phyloP scores from a whole-genome alignment of 2,113 vertebrate genomes.

The Triplophysa siluroides region DNA sequence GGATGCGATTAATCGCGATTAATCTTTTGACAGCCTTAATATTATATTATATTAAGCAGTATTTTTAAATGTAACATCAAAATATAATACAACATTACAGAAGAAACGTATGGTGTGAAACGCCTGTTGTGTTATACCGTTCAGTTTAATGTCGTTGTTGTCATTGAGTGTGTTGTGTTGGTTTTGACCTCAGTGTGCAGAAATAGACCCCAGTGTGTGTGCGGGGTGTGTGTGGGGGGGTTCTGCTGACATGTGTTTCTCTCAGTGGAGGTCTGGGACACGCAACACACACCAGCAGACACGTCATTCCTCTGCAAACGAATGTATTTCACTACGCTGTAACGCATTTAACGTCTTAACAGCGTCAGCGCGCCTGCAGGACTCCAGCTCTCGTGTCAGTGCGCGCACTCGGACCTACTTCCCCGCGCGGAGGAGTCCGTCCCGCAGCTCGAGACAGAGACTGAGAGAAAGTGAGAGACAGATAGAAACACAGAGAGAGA shows the following conservation, averaged over 20 bases:
- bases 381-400: neutral
- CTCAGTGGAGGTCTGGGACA: slow-evolving; percentile 59
- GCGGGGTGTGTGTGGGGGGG: slow-evolving; percentile 44
- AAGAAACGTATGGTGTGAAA: too few relatives aligned
- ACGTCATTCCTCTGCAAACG: neutral
- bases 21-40: too few relatives aligned
- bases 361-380: neutral
- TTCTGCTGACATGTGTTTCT: slow-evolving; percentile 33
- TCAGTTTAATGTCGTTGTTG: neutral
- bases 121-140: neutral
- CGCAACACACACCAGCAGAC: slow-evolving; percentile 59
- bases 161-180: slow-evolving; percentile 51
- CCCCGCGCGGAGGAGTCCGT: slow-evolving; percentile 69
- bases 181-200: slow-evolving; percentile 14
- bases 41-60: too few relatives aligned
- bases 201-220: slow-evolving; percentile 34
- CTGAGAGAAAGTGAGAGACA: slow-evolving; percentile 15
- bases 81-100: too few relatives aligned
- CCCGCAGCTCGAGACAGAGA: neutral
- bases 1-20: too few relatives aligned
- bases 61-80: too few relatives aligned
- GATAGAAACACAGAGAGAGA: too few relatives aligned
- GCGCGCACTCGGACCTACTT: slow-evolving; percentile 68
- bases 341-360: neutral
- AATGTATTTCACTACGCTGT: too few relatives aligned